Evolutionary conservation across 2,888 invertebrate genomes (phyloP).

Genomic region (Zootermopsis nevadensis): DNA sequence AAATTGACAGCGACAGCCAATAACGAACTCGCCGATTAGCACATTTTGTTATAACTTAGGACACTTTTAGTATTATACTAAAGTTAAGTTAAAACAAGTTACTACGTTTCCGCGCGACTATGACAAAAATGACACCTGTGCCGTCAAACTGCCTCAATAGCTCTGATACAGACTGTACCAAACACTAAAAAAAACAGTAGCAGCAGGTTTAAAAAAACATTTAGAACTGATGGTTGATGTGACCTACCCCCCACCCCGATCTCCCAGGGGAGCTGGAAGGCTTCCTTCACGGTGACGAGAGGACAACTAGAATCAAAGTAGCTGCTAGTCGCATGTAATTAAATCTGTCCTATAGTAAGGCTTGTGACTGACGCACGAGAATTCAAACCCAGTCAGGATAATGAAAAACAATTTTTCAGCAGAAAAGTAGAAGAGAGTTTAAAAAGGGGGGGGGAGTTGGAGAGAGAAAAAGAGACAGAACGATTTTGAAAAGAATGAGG

Average conservation of each 20-base stretch:
- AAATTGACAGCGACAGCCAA: no score
- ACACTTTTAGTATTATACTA: no score
- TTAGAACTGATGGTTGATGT: conserved; percentile 43
- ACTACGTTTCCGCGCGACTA: no score
- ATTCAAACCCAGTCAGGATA: conserved; percentile 54
- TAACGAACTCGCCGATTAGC: no score
- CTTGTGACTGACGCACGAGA: conserved; percentile 33
- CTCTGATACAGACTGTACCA: conserved; percentile 29
- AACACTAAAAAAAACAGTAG: conserved; percentile 10
- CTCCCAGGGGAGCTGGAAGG: conserved; percentile 30
- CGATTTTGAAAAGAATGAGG: not conserved
- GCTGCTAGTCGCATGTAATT: conserved; percentile 40
- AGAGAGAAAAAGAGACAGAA: not conserved
- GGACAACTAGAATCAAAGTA: conserved; percentile 39
- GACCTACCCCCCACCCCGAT: conserved; percentile 26
- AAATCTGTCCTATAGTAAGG: conserved; percentile 37
- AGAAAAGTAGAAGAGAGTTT: conserved; percentile 37
- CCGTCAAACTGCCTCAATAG: not conserved
- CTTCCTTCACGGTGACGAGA: conserved; percentile 32
- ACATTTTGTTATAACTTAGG: no score
- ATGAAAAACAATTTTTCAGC: conserved; percentile 65
- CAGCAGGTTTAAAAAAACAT: conserved; percentile 36
- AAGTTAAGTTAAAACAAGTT: no score
- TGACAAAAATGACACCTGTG: no score
- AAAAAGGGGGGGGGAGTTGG: not conserved